Evolutionary conservation across 2,888 invertebrate species (phyloP).

Genomic region (Ophion ellenae): DNA sequence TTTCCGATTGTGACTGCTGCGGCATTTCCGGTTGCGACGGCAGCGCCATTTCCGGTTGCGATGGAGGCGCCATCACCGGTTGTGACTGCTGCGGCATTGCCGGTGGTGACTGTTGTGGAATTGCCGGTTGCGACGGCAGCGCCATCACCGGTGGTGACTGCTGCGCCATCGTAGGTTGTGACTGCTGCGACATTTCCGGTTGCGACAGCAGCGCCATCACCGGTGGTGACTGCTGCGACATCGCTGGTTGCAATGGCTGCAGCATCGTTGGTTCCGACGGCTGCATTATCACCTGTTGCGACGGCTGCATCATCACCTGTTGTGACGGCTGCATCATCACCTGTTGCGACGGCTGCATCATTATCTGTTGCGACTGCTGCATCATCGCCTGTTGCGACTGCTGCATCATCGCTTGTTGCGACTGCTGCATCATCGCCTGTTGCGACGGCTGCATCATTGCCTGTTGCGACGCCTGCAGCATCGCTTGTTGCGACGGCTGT

Average conservation of each 20-base stretch:
- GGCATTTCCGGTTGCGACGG: neutral
- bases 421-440: neutral
- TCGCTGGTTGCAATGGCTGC: neutral
- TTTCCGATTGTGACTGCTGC: neutral
- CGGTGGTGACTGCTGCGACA: neutral
- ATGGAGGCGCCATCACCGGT: neutral
- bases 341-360: neutral
- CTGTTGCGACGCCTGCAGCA: constrained; percentile 24
- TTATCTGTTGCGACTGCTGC: neutral
- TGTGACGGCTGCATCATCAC: neutral
- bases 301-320: neutral
- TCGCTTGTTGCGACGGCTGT: constrained; percentile 9
- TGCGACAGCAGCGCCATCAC: neutral
- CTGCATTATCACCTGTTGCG: neutral
- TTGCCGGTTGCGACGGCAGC: neutral
- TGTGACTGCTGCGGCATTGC: neutral
- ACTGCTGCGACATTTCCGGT: neutral
- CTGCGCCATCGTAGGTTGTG: neutral
- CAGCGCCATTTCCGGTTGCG: neutral
- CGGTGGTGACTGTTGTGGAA: neutral
- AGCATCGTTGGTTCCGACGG: too few species aligned
- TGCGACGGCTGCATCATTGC: constrained; percentile 11
- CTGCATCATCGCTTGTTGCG: neutral
- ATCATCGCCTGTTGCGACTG: neutral
- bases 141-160: too few species aligned